A percentile compares a stretch with the other conserved stretches of the same genome.
phyloP scores from a whole-genome alignment of 2,888 invertebrate species.

The Orthosia gracilis region DNA sequence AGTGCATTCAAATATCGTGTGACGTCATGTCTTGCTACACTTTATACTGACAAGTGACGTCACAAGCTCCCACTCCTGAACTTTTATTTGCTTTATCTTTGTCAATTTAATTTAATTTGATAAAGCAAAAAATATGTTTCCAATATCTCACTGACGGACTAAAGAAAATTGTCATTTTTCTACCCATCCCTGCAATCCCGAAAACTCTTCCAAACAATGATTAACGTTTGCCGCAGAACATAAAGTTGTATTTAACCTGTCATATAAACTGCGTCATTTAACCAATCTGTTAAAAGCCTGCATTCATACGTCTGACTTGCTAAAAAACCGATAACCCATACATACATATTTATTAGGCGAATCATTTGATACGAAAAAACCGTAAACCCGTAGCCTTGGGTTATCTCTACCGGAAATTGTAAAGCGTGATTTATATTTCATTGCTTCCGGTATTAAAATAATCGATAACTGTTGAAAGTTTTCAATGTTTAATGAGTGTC shows the following conservation, averaged over 20 bases:
- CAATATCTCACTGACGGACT: too few relatives aligned
- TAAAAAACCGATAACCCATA: conserved; percentile 17
- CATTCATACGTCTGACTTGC: conserved; percentile 9
- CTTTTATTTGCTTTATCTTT: too few relatives aligned
- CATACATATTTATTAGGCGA: conserved; percentile 22
- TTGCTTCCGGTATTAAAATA: conserved; percentile 46
- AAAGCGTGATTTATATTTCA: conserved; percentile 59
- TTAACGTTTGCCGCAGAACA: conserved; percentile 37
- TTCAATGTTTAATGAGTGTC: conserved; percentile 45
- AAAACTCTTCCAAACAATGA: conserved; percentile 44
- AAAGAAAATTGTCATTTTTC: too few relatives aligned
- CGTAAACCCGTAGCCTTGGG: conserved; percentile 28
- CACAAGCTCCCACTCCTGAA: too few relatives aligned
- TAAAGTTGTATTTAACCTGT: conserved; percentile 42
- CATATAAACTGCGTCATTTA: conserved; percentile 27
- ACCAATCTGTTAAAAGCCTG: conserved; percentile 34
- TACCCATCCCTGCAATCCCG: neutral
- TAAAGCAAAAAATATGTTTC: too few relatives aligned
- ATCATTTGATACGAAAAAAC: conserved; percentile 33
- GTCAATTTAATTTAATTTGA: too few relatives aligned
- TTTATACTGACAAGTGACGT: too few relatives aligned
- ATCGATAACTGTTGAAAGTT: conserved; percentile 45
- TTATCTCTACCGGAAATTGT: conserved; percentile 53
- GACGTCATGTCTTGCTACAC: too few relatives aligned
- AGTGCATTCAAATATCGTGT: too few relatives aligned